Evolutionary conservation across 2,797 vertebrate species (phyloP).

Genomic region (Sebastes glaucus): DNA sequence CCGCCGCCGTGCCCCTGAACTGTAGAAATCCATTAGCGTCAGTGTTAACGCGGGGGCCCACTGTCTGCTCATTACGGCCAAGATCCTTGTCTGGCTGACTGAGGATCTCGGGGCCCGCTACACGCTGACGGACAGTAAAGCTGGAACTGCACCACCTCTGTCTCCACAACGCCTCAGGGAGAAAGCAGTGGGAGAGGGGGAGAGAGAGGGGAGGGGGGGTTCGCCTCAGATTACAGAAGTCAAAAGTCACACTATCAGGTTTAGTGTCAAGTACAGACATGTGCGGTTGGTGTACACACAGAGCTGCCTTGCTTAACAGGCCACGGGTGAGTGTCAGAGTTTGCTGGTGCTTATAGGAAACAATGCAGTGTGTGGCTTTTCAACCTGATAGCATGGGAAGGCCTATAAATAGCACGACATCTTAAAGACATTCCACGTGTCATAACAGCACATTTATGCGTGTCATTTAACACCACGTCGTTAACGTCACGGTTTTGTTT

Average conservation of each 20-base stretch:
- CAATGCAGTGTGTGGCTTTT: slow-evolving; percentile 17
- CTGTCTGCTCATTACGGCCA: slow-evolving; percentile 58
- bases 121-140: slow-evolving; percentile 30
- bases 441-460: fast-evolving
- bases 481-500: fast-evolving
- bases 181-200: neutral
- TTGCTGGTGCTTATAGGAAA: neutral
- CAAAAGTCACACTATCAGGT: slow-evolving; percentile 32
- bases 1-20: slow-evolving; percentile 33
- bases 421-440: too few species aligned
- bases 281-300: neutral
- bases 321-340: neutral
- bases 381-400: too few species aligned
- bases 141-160: slow-evolving; percentile 25
- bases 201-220: too few species aligned
- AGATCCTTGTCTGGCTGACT: slow-evolving; percentile 38
- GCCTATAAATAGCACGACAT: too few species aligned
- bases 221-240: slow-evolving; percentile 33
- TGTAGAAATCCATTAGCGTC: slow-evolving; percentile 71
- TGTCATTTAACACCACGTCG: too few species aligned
- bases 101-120: slow-evolving; percentile 8
- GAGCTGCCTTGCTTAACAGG: slow-evolving; percentile 5
- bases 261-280: slow-evolving; percentile 7
- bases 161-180: slow-evolving; percentile 29
- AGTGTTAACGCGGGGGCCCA: slow-evolving; percentile 46